Conservation (phyloP, 2,113 vertebrate genomes). For the Monarcha castaneiventris region DNA sequence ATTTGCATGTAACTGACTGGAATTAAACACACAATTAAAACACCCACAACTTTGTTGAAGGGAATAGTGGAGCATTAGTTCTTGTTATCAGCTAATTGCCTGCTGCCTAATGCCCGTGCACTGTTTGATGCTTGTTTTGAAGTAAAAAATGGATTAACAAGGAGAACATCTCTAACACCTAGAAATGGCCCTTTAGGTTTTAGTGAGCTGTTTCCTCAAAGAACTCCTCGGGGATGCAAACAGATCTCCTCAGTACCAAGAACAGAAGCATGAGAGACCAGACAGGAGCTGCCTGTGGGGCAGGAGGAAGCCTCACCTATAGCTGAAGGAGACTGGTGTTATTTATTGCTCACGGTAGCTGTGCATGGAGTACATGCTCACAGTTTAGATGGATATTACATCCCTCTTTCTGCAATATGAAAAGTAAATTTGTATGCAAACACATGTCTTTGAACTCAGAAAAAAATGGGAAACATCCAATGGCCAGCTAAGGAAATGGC, state of each 20-base stretch:
- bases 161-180: not conserved
- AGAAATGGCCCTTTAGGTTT: not conserved
- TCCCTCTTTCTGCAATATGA: not conserved
- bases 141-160: not conserved
- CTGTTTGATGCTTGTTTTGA: constrained; percentile 35
- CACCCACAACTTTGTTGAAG: constrained; percentile 34
- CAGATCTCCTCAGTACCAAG: not conserved
- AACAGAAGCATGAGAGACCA: not conserved
- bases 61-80: constrained; percentile 39
- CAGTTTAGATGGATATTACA: not conserved
- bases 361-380: not conserved
- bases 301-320: not conserved
- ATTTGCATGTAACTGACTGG: constrained; percentile 54
- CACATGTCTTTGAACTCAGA: not conserved
- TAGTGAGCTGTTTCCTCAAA: not conserved
- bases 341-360: not conserved
- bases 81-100: constrained; percentile 57
- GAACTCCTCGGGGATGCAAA: not conserved
- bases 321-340: not conserved
- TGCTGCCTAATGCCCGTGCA: constrained; percentile 43
- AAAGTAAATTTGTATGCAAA: not conserved
- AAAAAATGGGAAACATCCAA: not conserved
- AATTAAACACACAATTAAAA: constrained; percentile 60
- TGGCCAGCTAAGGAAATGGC: not conserved
- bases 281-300: not conserved